Base-by-base conservation (phyloP, 2,888 invertebrate species). In the Phytoseiulus persimilis region DNA sequence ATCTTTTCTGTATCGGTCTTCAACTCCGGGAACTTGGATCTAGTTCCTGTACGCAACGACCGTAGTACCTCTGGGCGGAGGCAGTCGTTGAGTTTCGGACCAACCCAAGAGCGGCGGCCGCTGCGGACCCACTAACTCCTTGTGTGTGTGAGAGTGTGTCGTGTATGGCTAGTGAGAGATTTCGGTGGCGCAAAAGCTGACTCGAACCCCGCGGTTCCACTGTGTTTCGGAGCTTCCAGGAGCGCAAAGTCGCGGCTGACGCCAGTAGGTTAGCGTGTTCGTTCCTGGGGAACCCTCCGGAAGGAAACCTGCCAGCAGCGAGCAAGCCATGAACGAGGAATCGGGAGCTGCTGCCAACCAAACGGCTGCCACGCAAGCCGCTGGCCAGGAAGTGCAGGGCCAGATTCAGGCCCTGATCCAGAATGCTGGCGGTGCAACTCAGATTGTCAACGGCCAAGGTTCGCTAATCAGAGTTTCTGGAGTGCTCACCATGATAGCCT, bases 391-490 rank as follows among this genome's bases (percentile, higher is more conserved):
- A 39, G 87, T 87, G n/a, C 87, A 87, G 45, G 87, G 39, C 87
- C 87, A 87, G 87, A n/a, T 87, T 23, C 87, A 87, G 87, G 87
- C 87, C n/a, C 87, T 87, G 0, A 87, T 87, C 33, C 87, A 87
- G 33, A 87, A 87, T 14, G 87, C 87, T 23, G 33, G 33, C 33
- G 87, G 87, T 39, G 65, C 65, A 18, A 45, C 87, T 33, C 87
- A 87, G 6, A 87, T 87, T 45, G 87, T 87, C 87, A 87, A 87
- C 33, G 45, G 87, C 3, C 87, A 87, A 87, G 87, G 87, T 87
- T 32, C 45, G 87, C 28, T 31, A 11, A 2, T 65, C 23, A 3
- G 18, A 65, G 23, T 65, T 28, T 65, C 65, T 28, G 65, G 18
- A 23, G 65, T 65, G 39, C 65, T 23, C 65, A 23, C 65, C 65